These are phyloP conservation scores for Drosophila mettleri DNA, from an alignment of 2,888 invertebrate genomes.

Conservation along the genomic window DNA sequence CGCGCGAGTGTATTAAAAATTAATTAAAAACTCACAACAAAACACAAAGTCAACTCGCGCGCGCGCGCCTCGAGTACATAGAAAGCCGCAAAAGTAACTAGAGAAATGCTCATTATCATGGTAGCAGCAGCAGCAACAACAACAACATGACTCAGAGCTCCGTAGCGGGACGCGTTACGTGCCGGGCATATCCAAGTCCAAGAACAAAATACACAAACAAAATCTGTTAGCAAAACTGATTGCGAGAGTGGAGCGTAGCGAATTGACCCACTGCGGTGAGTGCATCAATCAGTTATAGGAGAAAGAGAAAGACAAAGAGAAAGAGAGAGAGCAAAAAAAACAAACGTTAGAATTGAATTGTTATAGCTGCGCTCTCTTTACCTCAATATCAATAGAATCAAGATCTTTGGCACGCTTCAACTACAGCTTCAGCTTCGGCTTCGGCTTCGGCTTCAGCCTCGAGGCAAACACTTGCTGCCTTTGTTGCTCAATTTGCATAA, in stretches of 20 bases:
- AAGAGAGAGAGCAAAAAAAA: too few relatives aligned
- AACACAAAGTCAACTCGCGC: slow-evolving; percentile 6
- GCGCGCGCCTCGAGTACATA: slow-evolving; percentile 15
- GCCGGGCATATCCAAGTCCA: slow-evolving; percentile 45
- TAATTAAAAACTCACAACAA: slow-evolving; percentile 59
- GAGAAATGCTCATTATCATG: slow-evolving; percentile 66
- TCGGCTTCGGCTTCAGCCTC: slow-evolving; percentile 1
- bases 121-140: slow-evolving; percentile 29
- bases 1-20: slow-evolving; percentile 58
- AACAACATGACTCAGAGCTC: slow-evolving; percentile 1
- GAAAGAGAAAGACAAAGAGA: too few relatives aligned
- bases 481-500: slow-evolving; percentile 71
- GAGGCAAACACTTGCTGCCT: slow-evolving; percentile 32
- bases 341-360: slow-evolving; percentile 60
- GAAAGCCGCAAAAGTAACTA: slow-evolving; percentile 56
- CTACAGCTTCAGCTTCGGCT: background rate
- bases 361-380: slow-evolving; percentile 55
- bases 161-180: slow-evolving; percentile 51
- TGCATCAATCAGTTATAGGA: slow-evolving; percentile 35
- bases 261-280: slow-evolving; percentile 64
- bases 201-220: slow-evolving; percentile 45
- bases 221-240: slow-evolving; percentile 62
- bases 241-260: slow-evolving; percentile 53
- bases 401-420: slow-evolving; percentile 55
- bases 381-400: slow-evolving; percentile 63